Evolutionary conservation across 2,113 vertebrate species (phyloP), one percentile per base, ranked within the genome.

Genomic region (Taurulus bubalis): DNA sequence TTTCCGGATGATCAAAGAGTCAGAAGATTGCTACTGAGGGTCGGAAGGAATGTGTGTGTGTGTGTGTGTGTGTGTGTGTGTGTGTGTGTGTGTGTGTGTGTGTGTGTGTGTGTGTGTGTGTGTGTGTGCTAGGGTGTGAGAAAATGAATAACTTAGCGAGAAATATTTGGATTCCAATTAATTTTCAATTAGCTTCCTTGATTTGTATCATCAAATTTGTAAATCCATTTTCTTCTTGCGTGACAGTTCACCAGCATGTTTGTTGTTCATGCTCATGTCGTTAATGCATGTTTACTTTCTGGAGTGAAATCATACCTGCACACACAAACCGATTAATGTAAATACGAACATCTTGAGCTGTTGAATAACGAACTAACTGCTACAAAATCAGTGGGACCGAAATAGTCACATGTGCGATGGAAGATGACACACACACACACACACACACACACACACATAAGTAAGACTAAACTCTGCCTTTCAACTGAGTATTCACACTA

Each of bases 1-100:
- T 87, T 90, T 92, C 85, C 85, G 34, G 49, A 51, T 67, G 66
- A 74, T 82, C 69, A 73, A 28, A 82, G 77, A 80, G 63, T 71
- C 65, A 65, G 51, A 79, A 11, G 69, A 85, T 71, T 87, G 73
- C 32, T 32, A 2, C 24, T 36, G 75, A 82, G 59, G 51, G 34
- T 42, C 60, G 6, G 55, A 58, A 89, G 89, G 85, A 88, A 84
- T 47, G 16, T 45, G n/a, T 75, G 11, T 65, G 60, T 51, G 14
- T 45, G n/a, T 83, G 20, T 38, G n/a, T 47, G 64, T 69, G 15
- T 68, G 63, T 63, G 8, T 34, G 38, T 77, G 26, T 42, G 53
- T 24, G 16, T 65, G 6, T 26, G 34, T 75, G 36, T 53, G 66
- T 32, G 15, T 71, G 69, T n/a, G 38, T 71, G 55, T 56, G 51